Evolutionary conservation across 2,797 vertebrate genomes (phyloP).

Genomic region (Poecilia wingei): DNA sequence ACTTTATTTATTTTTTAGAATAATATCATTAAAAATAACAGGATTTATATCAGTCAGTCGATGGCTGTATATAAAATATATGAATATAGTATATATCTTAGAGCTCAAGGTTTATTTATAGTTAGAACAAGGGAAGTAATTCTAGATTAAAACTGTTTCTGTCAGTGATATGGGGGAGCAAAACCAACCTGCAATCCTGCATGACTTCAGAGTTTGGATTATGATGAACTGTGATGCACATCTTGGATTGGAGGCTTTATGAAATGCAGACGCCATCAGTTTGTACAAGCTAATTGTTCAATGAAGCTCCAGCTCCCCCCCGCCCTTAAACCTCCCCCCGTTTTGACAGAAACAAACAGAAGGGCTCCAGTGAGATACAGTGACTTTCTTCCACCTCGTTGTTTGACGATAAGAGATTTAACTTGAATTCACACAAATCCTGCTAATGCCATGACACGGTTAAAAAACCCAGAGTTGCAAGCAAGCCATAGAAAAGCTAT

Average conservation of each 20-base stretch:
- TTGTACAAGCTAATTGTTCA: conserved; percentile 50
- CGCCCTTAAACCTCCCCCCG: conserved; percentile 6
- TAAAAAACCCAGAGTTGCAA: conserved; percentile 59
- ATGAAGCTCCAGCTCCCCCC: conserved; percentile 29
- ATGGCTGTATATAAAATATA: conserved; percentile 85
- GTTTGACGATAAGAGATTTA: conserved; percentile 41
- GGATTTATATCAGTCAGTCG: conserved; percentile 84
- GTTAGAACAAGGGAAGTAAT: conserved; percentile 84
- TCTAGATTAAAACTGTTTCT: conserved; percentile 83
- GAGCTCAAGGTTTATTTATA: conserved; percentile 88
- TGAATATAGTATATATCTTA: conserved; percentile 89
- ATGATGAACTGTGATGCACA: conserved; percentile 64
- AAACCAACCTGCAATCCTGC: conserved; percentile 83
- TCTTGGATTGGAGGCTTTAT: conserved; percentile 63
- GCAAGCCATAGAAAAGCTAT: conserved; percentile 77
- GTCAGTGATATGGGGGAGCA: conserved; percentile 81
- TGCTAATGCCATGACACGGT: conserved; percentile 24
- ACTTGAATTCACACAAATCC: conserved; percentile 47
- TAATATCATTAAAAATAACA: conserved; percentile 82
- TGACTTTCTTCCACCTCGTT: conserved; percentile 51
- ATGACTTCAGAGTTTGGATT: conserved; percentile 80
- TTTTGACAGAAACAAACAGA: conserved; percentile 48
- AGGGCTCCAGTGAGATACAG: conserved; percentile 43
- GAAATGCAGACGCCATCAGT: conserved; percentile 53
- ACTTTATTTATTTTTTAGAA: conserved; percentile 89